These are phyloP conservation scores for Phrynocephalus vlangalii DNA, from an alignment of 2,797 vertebrate species.

Conservation along the genomic window DNA sequence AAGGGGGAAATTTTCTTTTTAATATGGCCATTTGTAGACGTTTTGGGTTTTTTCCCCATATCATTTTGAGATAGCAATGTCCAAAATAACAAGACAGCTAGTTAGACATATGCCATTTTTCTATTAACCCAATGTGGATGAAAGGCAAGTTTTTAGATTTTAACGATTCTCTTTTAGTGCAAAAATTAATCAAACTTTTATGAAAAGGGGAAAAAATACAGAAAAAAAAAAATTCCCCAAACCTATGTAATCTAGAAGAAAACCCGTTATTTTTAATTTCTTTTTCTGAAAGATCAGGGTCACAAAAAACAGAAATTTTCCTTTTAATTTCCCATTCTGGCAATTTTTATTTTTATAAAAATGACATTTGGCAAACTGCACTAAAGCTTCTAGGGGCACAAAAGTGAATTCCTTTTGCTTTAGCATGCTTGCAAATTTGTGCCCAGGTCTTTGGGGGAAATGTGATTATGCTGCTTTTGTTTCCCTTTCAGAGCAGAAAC, in stretches of 20 bases:
- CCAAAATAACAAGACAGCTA: background rate
- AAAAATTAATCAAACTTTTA: conserved; percentile 21
- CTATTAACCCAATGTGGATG: background rate
- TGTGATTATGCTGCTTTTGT: conserved; percentile 54
- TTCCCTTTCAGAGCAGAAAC: conserved; percentile 31
- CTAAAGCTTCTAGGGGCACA: conserved; percentile 65
- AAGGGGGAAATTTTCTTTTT: no score
- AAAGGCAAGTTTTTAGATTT: background rate
- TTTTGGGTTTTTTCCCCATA: background rate
- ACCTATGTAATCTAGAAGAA: conserved; percentile 50
- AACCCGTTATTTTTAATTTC: conserved; percentile 67
- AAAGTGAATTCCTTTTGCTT: conserved; percentile 64
- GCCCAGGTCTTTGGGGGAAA: conserved; percentile 62
- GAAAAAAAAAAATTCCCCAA: conserved; percentile 9
- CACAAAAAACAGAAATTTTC: conserved; percentile 74
- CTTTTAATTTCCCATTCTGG: conserved; percentile 68
- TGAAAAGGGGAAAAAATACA: background rate
- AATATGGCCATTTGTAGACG: background rate
- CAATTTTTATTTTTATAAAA: conserved; percentile 74
- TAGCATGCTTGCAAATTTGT: conserved; percentile 62
- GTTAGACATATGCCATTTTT: background rate
- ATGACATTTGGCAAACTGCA: conserved; percentile 65
- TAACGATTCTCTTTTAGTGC: background rate
- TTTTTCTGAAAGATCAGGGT: conserved; percentile 69
- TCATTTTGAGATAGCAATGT: background rate